Base-by-base conservation (phyloP, 2,797 vertebrate genomes). In the Coccyzus lansbergi region DNA sequence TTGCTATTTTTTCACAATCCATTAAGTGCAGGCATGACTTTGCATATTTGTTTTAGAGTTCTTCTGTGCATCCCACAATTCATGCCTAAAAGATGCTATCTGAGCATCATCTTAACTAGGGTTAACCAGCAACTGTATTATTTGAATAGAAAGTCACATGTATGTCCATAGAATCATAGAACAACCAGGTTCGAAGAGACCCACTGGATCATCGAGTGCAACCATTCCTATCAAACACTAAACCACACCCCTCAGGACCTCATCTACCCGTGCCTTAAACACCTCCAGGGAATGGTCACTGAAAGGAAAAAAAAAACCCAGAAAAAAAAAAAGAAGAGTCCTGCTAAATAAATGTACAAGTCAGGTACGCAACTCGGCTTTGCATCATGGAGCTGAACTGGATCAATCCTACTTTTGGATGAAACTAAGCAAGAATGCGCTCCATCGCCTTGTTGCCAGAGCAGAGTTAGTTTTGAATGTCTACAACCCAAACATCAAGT, bases 401-500 rank as follows among this genome's bases (percentile, higher is more conserved):
- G 6, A 59, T 4, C 29, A 77, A 70, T 21, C 6, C 4, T 5
- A 21, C n/a, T 59, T 78, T 19, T 11, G 34, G 28, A 55, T 10
- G 2, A 77, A 78, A 75, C 8, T 15, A 71, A 62, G 9, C 24
- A 86, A 58, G 46, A 70, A 40, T 21, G 19, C 55, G 58, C 15
- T 83, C 25, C n/a, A 38, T 56, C 5, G 11, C 26, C 6, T 6
- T 21, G 15, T 0, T 33, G 36, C 20, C 56, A 69, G 34, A 80
- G 28, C 1, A 56, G 9, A 49, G 20, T 9, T n/a, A 22, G 2
- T 65, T 48, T 18, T 38, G 15, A 58, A 26, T 3, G 9, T 14
- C 25, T 58, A 63, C 10, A 72, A 16, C 0, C 0, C 5, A 29
- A 24, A 49, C n/a, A 40, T 19, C 7, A 5, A 2, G 4, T 40